Evolutionary conservation across 2,797 vertebrate species (phyloP).

Genomic region (Acanthurus tractus): DNA sequence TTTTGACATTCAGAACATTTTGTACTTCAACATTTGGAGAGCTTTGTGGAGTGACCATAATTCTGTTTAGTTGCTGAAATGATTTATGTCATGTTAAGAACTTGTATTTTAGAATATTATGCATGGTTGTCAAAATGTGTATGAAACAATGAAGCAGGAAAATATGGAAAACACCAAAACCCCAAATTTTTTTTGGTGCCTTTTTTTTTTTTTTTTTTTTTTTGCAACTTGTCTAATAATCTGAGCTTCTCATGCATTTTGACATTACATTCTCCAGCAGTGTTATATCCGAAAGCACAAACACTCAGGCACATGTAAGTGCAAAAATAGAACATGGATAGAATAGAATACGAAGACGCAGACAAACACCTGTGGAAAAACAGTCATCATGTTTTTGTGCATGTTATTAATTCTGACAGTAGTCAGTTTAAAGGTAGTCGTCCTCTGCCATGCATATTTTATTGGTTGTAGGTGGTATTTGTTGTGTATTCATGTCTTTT

Average conservation of each 20-base stretch:
- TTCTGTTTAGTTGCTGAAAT: slow-evolving; percentile 25
- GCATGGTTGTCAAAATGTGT: neutral
- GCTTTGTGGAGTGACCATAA: slow-evolving; percentile 4
- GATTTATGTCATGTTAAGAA: slow-evolving; percentile 28
- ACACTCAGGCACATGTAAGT: slow-evolving; percentile 21
- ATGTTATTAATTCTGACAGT: slow-evolving; percentile 75
- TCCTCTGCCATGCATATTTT: slow-evolving; percentile 80
- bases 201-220: neutral
- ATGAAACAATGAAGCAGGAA: slow-evolving; percentile 3
- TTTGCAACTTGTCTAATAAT: slow-evolving; percentile 26
- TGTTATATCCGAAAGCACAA: slow-evolving; percentile 17
- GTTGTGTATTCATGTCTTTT: slow-evolving; percentile 77
- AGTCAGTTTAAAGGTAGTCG: slow-evolving; percentile 65
- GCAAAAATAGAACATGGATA: slow-evolving; percentile 52
- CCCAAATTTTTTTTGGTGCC: too few relatives aligned
- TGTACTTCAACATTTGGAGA: slow-evolving; percentile 42
- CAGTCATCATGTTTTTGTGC: slow-evolving; percentile 42
- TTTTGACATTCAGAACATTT: slow-evolving; percentile 68
- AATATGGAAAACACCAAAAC: neutral
- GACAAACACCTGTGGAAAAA: slow-evolving; percentile 75
- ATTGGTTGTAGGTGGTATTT: slow-evolving; percentile 78
- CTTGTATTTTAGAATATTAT: slow-evolving; percentile 23
- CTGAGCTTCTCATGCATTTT: slow-evolving; percentile 18
- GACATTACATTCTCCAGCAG: slow-evolving; percentile 26
- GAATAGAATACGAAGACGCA: slow-evolving; percentile 46